Evolutionary conservation across 1,140 invertebrate genomes (phyloP).

Genomic region (Drosophila tristis): DNA sequence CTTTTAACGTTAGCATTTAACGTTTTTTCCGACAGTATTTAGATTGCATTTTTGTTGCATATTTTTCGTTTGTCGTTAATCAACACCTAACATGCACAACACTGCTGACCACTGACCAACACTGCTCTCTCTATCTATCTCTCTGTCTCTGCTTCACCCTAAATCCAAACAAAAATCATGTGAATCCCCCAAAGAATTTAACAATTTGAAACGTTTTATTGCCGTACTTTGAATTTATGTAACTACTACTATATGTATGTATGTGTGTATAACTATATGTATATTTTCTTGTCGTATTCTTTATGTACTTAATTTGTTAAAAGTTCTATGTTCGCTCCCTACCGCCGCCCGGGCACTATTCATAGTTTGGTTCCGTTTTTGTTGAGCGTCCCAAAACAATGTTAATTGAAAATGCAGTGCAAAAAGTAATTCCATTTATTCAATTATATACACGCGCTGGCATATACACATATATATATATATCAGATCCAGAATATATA

Average conservation of each 20-base stretch:
- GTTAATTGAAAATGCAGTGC: conserved; percentile 69
- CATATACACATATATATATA: conserved; percentile 58
- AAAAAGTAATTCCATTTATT: conserved; percentile 80
- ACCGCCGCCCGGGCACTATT: conserved; percentile 10
- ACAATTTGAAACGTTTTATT: conserved; percentile 56
- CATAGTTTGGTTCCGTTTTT: conserved; percentile 34
- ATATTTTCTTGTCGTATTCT: conserved; percentile 45
- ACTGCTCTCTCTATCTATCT: conserved; percentile 15
- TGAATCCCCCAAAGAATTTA: conserved; percentile 61
- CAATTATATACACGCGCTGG: conserved; percentile 72
- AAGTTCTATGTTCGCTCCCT: conserved; percentile 18
- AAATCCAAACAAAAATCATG: neutral
- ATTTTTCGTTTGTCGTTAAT: conserved; percentile 36
- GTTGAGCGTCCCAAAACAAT: conserved; percentile 25
- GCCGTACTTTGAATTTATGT: conserved; percentile 71
- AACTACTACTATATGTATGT: conserved; percentile 6
- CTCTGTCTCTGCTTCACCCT: conserved; percentile 7
- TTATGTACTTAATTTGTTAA: conserved; percentile 62
- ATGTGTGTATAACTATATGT: conserved; percentile 11
- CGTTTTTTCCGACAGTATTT: conserved; percentile 42
- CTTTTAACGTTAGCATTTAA: conserved; percentile 72
- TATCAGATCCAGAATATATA: conserved; percentile 12
- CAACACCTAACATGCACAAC: conserved; percentile 20
- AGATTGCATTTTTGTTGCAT: conserved; percentile 60
- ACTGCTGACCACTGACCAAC: conserved; percentile 11